Percentiles rank a stretch among this genome's conserved stretches.
These are phyloP conservation scores for Sturmia bella DNA, from an alignment of 2,888 invertebrate genomes.

Conservation along the genomic window DNA sequence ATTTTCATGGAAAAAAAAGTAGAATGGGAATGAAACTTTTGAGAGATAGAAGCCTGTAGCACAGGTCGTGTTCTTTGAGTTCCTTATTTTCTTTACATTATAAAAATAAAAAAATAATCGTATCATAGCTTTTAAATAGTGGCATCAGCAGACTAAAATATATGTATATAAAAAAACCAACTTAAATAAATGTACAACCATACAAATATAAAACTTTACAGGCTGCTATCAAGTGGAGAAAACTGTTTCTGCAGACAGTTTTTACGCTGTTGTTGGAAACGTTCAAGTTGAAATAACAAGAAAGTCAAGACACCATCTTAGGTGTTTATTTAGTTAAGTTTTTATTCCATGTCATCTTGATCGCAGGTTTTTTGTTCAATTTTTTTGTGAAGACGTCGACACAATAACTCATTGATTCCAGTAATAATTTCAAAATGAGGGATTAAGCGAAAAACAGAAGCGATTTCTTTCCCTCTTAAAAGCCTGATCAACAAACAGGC, in stretches of 20 bases:
- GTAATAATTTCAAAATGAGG: slow-evolving; percentile 43
- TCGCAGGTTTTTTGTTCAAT: not conserved
- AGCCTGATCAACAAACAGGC: slow-evolving; percentile 20
- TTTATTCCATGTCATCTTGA: slow-evolving; percentile 35
- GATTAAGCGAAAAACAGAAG: slow-evolving; percentile 52
- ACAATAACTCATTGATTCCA: slow-evolving; percentile 56
- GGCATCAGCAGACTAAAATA: slow-evolving; percentile 37
- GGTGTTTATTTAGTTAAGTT: slow-evolving; percentile 64
- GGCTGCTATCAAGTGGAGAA: not conserved
- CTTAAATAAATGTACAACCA: not conserved
- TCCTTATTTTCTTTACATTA: no score
- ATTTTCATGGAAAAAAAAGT: no score
- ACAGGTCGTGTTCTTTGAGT: no score
- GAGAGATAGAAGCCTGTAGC: no score
- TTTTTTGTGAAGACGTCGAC: slow-evolving; percentile 54
- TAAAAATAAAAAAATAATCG: slow-evolving; percentile 11
- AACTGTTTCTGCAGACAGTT: slow-evolving; percentile 38
- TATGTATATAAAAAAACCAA: slow-evolving; percentile 4
- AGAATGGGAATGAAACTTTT: no score
- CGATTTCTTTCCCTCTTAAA: slow-evolving; percentile 47
- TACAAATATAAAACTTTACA: slow-evolving; percentile 4
- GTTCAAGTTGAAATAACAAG: slow-evolving; percentile 9
- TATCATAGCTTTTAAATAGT: slow-evolving; percentile 41
- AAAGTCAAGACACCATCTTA: slow-evolving; percentile 20
- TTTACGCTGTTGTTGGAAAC: slow-evolving; percentile 43